Evolutionary conservation across 1,140 invertebrate genomes (phyloP).

Genomic region (Parapsyche elsis): DNA sequence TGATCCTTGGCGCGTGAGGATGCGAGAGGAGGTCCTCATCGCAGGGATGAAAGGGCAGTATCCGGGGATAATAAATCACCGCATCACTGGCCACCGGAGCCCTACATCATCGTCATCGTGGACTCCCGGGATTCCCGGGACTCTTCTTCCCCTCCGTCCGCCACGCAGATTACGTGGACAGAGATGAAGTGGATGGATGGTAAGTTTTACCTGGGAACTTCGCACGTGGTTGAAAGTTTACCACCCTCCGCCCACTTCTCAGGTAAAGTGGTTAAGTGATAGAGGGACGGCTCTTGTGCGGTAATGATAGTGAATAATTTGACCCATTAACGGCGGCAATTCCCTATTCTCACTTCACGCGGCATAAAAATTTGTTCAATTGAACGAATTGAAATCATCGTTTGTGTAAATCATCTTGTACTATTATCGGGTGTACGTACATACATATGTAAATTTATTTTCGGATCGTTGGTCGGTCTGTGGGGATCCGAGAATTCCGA

Average conservation of each 20-base stretch:
- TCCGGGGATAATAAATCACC: conserved; percentile 50
- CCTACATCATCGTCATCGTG: conserved; percentile 29
- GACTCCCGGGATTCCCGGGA: conserved; percentile 27
- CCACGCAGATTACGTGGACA: conserved; percentile 47
- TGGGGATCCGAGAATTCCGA: too few species aligned
- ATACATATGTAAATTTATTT: background rate
- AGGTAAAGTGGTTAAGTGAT: conserved; percentile 34
- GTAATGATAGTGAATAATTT: conserved; percentile 40
- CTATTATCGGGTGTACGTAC: too few species aligned
- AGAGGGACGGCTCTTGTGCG: conserved; percentile 4
- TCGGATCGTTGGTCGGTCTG: background rate
- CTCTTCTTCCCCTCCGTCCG: background rate
- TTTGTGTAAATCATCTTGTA: too few species aligned
- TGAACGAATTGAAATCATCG: too few species aligned
- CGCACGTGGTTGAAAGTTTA: conserved; percentile 1
- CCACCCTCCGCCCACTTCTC: background rate
- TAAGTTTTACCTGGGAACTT: conserved; percentile 41
- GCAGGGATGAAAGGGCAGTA: conserved; percentile 36
- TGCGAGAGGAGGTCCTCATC: background rate
- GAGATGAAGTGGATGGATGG: conserved; percentile 53
- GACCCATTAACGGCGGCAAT: background rate
- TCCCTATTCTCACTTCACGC: background rate
- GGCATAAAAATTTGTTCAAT: too few species aligned
- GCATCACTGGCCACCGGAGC: conserved; percentile 48
- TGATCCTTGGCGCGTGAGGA: conserved; percentile 34